Evolutionary conservation across 1,140 invertebrate species (phyloP), one percentile per base, ranked within the genome.

Genomic region (Geopemphigus sp.): DNA sequence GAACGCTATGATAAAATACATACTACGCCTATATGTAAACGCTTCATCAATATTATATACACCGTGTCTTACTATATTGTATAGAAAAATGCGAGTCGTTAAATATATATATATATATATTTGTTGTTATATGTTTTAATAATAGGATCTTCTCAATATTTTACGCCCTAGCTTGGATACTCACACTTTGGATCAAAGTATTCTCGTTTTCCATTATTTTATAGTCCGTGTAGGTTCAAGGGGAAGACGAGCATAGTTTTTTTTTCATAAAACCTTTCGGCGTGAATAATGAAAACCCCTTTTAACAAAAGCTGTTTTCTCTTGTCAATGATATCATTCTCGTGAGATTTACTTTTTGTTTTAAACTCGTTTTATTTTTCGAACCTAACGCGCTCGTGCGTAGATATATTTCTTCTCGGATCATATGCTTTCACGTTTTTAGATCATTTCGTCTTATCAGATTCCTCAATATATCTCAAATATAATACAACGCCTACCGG

Each of bases 301-400:
- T 70, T 29, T 72, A 29, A 72, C 68, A 72, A 72, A 72, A 72
- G 68, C 47, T 29, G 68, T 72, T 72, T 72, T 50, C 32, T 50
- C 68, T 15, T 22, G 26, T 72, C 68, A 54, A 29, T 54, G 47
- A 54, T 72, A 72, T 54, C 50, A 29, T 68, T 24, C 39, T 68
- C 45, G 8, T 53, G 22, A 70, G 47, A 70, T 53, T 53, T 72
- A 24, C 50, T 53, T 63, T 68, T 68, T 68, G n/a, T 72, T 53
- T 29, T 29, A 72, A 72, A 72, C 24, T 1, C 45, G 15, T 72
- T 72, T 72, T 54, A 72, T 72, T 72, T 54, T 26, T 70, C 24
- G 26, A 22, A 47, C 66, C 66, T 53, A 14, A 70, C n/a, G n/a
- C n/a, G n/a, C n/a, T n/a, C n/a, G n/a, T n/a, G 32, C 32, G 8